Evolutionary conservation across 2,797 vertebrate genomes (phyloP).

Genomic region (Steatocranus sp.): DNA sequence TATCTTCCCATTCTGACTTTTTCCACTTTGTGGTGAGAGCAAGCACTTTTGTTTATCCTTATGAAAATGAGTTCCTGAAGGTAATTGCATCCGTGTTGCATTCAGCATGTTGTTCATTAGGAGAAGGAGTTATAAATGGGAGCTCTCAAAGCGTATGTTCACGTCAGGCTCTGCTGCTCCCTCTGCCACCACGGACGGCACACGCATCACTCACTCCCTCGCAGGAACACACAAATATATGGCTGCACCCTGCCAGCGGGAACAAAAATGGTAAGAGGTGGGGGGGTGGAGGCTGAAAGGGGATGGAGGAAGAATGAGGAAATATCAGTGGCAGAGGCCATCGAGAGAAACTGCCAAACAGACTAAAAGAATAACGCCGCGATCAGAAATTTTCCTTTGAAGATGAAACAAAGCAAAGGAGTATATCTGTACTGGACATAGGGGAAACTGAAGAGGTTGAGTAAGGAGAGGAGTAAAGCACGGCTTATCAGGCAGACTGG

Average conservation of each 20-base stretch:
- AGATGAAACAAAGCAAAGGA: slow-evolving; percentile 18
- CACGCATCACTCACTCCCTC: slow-evolving; percentile 62
- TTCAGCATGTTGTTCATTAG: slow-evolving; percentile 65
- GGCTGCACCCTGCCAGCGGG: slow-evolving; percentile 44
- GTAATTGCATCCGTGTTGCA: slow-evolving; percentile 58
- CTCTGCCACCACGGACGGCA: slow-evolving; percentile 59
- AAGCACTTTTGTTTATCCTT: slow-evolving; percentile 53
- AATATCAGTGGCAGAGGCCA: not conserved
- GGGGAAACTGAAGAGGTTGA: slow-evolving; percentile 9
- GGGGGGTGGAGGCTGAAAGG: not conserved
- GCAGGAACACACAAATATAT: slow-evolving; percentile 53
- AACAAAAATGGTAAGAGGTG: slow-evolving; percentile 3
- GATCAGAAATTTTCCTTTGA: slow-evolving; percentile 11
- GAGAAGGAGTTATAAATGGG: slow-evolving; percentile 69
- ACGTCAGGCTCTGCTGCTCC: slow-evolving; percentile 67
- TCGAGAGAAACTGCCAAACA: not conserved
- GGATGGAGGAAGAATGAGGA: not conserved
- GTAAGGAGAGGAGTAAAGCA: not conserved
- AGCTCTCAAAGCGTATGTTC: slow-evolving; percentile 71
- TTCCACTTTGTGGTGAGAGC: slow-evolving; percentile 39
- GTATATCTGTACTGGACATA: not conserved
- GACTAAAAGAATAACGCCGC: not conserved
- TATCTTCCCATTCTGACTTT: slow-evolving; percentile 48
- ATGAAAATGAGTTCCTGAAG: slow-evolving; percentile 61
- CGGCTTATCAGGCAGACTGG: slow-evolving; percentile 28